Percentiles rank a stretch among this genome's conserved stretches.
Conservation (phyloP, 2,888 invertebrate genomes). For the Sycophila texana region DNA sequence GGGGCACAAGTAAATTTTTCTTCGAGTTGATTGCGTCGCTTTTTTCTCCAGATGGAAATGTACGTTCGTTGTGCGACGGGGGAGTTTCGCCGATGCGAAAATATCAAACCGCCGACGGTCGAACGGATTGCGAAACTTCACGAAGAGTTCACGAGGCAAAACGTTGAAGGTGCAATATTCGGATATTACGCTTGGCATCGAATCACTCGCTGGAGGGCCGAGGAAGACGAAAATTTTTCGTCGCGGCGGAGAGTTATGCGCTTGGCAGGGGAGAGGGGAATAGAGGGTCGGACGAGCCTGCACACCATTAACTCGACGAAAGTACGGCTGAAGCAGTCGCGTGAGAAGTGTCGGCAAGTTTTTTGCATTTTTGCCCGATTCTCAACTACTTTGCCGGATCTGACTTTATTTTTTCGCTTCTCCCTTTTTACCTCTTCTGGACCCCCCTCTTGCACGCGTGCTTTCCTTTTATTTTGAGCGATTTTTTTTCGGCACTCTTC, state of each 20-base stretch:
- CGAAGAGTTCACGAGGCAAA: neutral
- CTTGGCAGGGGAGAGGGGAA: neutral
- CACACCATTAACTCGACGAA: conserved; percentile 55
- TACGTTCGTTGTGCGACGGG: too few relatives aligned
- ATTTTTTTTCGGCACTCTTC: conserved; percentile 13
- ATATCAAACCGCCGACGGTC: conserved; percentile 10
- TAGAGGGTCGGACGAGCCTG: conserved; percentile 14
- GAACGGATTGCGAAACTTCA: neutral
- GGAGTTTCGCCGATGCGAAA: conserved; percentile 2
- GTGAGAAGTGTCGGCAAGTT: conserved; percentile 32
- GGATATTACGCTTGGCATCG: too few relatives aligned
- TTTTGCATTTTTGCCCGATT: conserved; percentile 45
- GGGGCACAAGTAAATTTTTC: too few relatives aligned
- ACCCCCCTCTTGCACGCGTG: neutral
- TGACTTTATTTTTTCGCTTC: conserved; percentile 15
- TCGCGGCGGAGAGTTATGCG: neutral
- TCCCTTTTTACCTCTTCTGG: neutral
- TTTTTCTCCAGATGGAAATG: too few relatives aligned
- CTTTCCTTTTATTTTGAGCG: conserved; percentile 23
- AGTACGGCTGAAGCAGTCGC: conserved; percentile 15
- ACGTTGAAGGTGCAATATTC: neutral
- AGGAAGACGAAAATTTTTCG: conserved; percentile 1
- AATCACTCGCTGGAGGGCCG: too few relatives aligned
- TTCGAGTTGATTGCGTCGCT: too few relatives aligned
- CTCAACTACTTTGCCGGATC: conserved; percentile 42